phyloP scores from a whole-genome alignment of 2,888 invertebrate species.

The Polydrusus pterygomalis region DNA sequence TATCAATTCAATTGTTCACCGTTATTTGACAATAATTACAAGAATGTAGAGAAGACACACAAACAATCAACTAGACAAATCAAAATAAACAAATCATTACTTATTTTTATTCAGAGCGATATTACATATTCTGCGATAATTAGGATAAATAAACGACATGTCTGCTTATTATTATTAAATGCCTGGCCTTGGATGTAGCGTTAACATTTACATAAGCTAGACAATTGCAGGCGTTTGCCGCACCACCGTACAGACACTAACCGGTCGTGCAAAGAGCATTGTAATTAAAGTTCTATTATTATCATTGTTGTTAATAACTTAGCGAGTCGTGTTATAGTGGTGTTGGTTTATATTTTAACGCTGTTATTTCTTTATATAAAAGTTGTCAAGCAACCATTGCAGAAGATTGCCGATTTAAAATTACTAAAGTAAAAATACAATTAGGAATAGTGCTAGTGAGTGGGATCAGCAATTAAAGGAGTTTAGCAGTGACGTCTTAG shows the following conservation, averaged over 20 bases:
- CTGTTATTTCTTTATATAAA: neutral
- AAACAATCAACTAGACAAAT: slow-evolving; percentile 9
- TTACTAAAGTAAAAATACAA: no score
- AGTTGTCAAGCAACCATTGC: neutral
- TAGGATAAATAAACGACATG: slow-evolving; percentile 24
- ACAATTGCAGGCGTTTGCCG: slow-evolving; percentile 31
- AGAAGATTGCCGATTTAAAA: no score
- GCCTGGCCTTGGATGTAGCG: slow-evolving; percentile 46
- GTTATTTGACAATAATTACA: neutral
- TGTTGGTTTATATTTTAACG: no score
- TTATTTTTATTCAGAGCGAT: slow-evolving; percentile 28
- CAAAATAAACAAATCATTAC: slow-evolving; percentile 14
- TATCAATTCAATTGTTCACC: slow-evolving; percentile 2
- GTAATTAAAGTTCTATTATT: slow-evolving; percentile 34
- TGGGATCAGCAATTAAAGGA: no score
- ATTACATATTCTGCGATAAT: slow-evolving; percentile 34
- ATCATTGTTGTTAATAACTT: slow-evolving; percentile 20
- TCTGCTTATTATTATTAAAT: slow-evolving; percentile 41
- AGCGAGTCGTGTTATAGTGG: neutral
- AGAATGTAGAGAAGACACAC: slow-evolving; percentile 2
- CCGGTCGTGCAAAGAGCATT: slow-evolving; percentile 16
- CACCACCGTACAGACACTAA: slow-evolving; percentile 22
- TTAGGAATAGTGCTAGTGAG: no score
- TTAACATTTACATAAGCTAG: slow-evolving; percentile 40
- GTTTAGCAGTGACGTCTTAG: no score